Evolutionary conservation across 2,113 vertebrate species (phyloP).

Genomic region (Lasiurus cinereus): DNA sequence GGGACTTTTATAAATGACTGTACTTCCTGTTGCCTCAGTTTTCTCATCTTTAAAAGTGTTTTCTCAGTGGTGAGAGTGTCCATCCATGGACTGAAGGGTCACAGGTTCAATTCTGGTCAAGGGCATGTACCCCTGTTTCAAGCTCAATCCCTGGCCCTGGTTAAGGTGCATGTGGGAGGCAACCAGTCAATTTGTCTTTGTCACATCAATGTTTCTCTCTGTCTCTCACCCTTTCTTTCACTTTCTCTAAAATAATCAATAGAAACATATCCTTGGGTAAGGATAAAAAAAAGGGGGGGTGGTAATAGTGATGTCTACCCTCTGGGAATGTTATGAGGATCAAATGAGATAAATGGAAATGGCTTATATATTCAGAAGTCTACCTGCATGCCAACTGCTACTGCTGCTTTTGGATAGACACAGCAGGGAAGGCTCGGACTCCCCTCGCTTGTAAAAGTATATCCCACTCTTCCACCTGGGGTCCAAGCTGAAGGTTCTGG

Average conservation of each 20-base stretch:
- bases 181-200: too few species aligned
- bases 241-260: too few species aligned
- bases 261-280: too few species aligned
- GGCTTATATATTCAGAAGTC: conserved; percentile 9
- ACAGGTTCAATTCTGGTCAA: too few species aligned
- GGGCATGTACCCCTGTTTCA: too few species aligned
- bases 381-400: not conserved
- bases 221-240: too few species aligned
- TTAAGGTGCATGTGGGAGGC: too few species aligned
- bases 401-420: not conserved
- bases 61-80: too few species aligned
- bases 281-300: not conserved
- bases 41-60: conserved; percentile 34
- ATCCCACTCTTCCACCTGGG: not conserved
- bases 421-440: not conserved
- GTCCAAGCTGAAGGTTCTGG: not conserved
- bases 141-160: too few species aligned
- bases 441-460: not conserved
- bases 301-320: not conserved
- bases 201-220: too few species aligned
- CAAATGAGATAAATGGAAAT: conserved; percentile 1
- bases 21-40: not conserved
- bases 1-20: not conserved
- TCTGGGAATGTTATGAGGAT: conserved; percentile 2
- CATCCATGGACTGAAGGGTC: too few species aligned